Evolutionary conservation across 2,113 vertebrate species (phyloP), one percentile per base, ranked within the genome.

Genomic region (Zootoca vivipara): DNA sequence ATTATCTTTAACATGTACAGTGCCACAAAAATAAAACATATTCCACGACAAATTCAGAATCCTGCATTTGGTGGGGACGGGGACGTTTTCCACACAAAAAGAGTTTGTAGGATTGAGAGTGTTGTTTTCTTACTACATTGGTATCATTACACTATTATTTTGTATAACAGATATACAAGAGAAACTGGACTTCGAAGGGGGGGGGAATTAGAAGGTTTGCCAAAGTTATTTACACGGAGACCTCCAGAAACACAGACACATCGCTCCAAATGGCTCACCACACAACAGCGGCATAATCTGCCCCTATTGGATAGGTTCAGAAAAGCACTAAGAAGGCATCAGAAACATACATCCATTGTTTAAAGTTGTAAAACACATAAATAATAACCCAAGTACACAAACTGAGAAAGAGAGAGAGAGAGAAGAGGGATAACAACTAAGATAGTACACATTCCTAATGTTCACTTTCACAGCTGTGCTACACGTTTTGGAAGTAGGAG

Each of bases 401-500:
- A 96, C 96, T 94, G 96, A 82, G 92, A 97, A 95, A 97, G 96
- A 98, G 97, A 94, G 95, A 97, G 97, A 98, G 92, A 97, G 95
- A 97, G 97, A 98, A 97, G 94, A 98, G 97, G 97, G 96, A 94
- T 96, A 96, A 99, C 98, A 98, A 97, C 96, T 96, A 99, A 96
- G 97, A 97, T 97, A 98, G 96, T 97, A 98, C 98, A 97, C 97
- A 93, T 97, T 97, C 97, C 98, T 98, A 99, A 96, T 96, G 95
- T 97, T 98, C 97, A 98, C 98, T 97, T 98, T 98, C 98, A 99
- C 98, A 97, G 98, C 98, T 98, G 98, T 98, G 98, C 98, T 98
- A 99, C 98, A 98, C 97, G 93, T 98, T 97, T 98, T 96, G 97
- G 97, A 96, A 96, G 95, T 94, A 96, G 96, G 96, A 97, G 96